Base-by-base conservation (phyloP, 2,888 invertebrate species). In the Sarcophaga variegata region DNA sequence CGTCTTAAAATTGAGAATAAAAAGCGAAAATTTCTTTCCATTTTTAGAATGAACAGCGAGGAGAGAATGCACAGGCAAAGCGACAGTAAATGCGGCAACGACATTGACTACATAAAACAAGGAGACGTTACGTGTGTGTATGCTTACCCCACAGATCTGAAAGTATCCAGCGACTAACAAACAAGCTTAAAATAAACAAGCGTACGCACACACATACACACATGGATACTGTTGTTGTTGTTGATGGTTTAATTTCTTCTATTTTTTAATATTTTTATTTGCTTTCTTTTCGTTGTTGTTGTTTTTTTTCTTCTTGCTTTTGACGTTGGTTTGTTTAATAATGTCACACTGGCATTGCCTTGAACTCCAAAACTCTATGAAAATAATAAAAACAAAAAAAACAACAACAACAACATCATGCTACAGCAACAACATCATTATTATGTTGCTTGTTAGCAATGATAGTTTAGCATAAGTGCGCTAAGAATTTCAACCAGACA, bases 321-420 rank as follows among this genome's bases (percentile, higher is more conserved):
- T 10, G 37, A 37, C 37, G n/a, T 27, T 59, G 77, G 64, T 79
- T 69, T 76, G 81, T 54, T 54, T 59, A 76, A 67, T 72, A 75
- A 87, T 79, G 81, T 72, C 76, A 71, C 25, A 37, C 37, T 37
- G 66, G 60, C 76, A 49, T 87, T 82, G 87, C 87, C 87, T 87
- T 87, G 87, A 87, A 87, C 87, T 87, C 84, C 75, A 87, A 87
- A 84, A 54, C 37, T 14, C 47, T 71, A 54, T 54, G 79, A 37
- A 37, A 37, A 37, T 37, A 37, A 37, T 6, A 37, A 37, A 2
- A 5, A 27, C 0, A 5, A 27, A 27, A 27, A 27, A 54, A 59
- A 62, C 78, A 72, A 78, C 59, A 78, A 49, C 64, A 54, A 54
- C 37, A 69, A 37, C 45, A 64, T 11, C 2, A 49, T 49, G 12